phyloP scores from a whole-genome alignment of 2,113 vertebrate species.

The Anoura caudifer region DNA sequence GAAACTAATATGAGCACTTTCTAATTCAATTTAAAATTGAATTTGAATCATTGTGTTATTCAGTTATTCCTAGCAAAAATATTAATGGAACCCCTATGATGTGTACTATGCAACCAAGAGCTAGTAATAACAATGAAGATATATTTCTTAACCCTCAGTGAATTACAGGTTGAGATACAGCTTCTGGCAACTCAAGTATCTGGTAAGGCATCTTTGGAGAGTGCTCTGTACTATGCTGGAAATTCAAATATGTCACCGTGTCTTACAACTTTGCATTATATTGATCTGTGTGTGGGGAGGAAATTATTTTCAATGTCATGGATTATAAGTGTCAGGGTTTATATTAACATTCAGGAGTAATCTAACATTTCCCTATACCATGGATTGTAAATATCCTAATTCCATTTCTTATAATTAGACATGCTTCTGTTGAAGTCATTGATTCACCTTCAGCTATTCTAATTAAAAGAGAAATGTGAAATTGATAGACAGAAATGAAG shows the following conservation, averaged over 20 bases:
- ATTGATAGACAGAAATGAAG: neutral
- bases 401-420: constrained; percentile 36
- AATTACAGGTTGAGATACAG: neutral
- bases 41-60: neutral
- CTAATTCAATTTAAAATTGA: constrained; percentile 14
- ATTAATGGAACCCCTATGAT: neutral
- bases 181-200: neutral
- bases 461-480: constrained; percentile 40
- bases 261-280: constrained; percentile 8
- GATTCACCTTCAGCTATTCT: constrained; percentile 30
- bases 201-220: neutral
- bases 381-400: constrained; percentile 49
- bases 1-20: neutral
- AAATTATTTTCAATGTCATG: constrained; percentile 31
- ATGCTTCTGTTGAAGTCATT: constrained; percentile 21
- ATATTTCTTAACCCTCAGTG: neutral
- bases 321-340: constrained; percentile 35
- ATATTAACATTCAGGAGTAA: constrained; percentile 16
- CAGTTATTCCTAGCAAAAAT: neutral
- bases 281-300: neutral
- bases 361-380: constrained; percentile 8
- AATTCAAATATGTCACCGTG: neutral
- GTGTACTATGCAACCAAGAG: neutral
- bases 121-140: neutral
- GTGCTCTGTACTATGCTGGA: neutral